A percentile compares a stretch with the other conserved stretches of the same genome.
Evolutionary conservation across 2,888 invertebrate species (phyloP).

Genomic region (Pterostichus madidus): DNA sequence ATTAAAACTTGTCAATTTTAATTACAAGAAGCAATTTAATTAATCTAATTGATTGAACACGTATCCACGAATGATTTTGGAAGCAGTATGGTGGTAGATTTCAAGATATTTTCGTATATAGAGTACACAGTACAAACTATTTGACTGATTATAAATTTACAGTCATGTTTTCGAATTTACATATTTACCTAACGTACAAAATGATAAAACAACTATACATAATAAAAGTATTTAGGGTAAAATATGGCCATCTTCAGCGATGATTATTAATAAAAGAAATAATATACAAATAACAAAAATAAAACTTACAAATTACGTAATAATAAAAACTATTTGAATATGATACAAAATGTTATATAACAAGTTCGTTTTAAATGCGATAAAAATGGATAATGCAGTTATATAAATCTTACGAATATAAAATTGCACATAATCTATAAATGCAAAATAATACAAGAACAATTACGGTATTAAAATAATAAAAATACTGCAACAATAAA

Average conservation of each 20-base stretch:
- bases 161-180: constrained; percentile 33
- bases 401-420: constrained; percentile 57
- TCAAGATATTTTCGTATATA: constrained; percentile 45
- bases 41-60: constrained; percentile 64
- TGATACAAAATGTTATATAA: constrained; percentile 52
- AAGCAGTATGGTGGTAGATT: constrained; percentile 60
- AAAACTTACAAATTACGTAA: constrained; percentile 55
- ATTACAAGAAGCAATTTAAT: constrained; percentile 62
- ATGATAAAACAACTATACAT: constrained; percentile 39
- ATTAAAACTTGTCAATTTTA: constrained; percentile 52
- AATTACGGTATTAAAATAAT: constrained; percentile 3
- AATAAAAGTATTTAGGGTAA: constrained; percentile 35
- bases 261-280: constrained; percentile 39
- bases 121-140: constrained; percentile 49
- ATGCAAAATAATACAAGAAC: constrained; percentile 51
- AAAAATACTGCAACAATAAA: constrained; percentile 53
- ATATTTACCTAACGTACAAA: neutral
- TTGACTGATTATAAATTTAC: constrained; percentile 18
- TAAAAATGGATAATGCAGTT: constrained; percentile 40
- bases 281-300: constrained; percentile 61
- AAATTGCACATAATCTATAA: constrained; percentile 60
- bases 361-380: constrained; percentile 27
- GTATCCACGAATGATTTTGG: constrained; percentile 55
- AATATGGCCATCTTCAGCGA: constrained; percentile 53
- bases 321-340: constrained; percentile 39